A percentile compares a stretch with the other conserved stretches of the same genome.
Conservation (phyloP, 2,888 invertebrate genomes). For the Neelides folsomi region DNA sequence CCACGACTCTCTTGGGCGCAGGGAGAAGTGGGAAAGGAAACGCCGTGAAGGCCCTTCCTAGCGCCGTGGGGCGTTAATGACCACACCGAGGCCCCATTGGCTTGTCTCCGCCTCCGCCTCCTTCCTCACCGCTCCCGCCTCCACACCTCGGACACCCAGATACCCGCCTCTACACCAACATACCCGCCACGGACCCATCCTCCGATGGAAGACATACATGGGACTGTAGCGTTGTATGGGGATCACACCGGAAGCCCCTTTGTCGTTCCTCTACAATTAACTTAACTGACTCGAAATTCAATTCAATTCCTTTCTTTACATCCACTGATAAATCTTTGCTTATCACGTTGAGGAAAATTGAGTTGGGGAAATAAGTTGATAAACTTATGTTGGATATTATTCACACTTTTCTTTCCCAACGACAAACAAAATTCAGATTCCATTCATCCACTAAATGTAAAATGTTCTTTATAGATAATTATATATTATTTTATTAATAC, state of each 20-base stretch:
- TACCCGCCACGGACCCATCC: constrained; percentile 9
- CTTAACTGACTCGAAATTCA: constrained; percentile 16
- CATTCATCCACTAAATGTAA: too few relatives aligned
- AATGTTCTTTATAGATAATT: too few relatives aligned
- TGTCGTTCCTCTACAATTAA: too few relatives aligned
- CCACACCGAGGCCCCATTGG: constrained; percentile 32
- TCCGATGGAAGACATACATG: too few relatives aligned
- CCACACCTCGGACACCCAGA: constrained; percentile 20
- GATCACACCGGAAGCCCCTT: too few relatives aligned
- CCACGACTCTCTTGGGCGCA: constrained; percentile 31
- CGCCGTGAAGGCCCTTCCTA: constrained; percentile 34
- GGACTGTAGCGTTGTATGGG: too few relatives aligned
- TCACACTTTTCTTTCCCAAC: too few relatives aligned
- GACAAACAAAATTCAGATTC: too few relatives aligned
- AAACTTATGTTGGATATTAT: too few relatives aligned
- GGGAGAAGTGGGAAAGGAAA: constrained; percentile 33
- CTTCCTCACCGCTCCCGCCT: constrained; percentile 8
- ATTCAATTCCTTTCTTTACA: constrained; percentile 7
- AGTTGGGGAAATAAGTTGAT: constrained; percentile 37
- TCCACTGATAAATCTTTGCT: too few relatives aligned
- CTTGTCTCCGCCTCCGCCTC: constrained; percentile 25
- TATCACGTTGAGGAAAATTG: constrained; percentile 17
- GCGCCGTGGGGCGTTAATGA: constrained; percentile 34
- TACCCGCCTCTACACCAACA: constrained; percentile 18
- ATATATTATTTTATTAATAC: too few relatives aligned